Percentiles rank a stretch among this genome's conserved stretches.
These are phyloP conservation scores for Alitta virens DNA, from an alignment of 2,888 invertebrate genomes.

Conservation along the genomic window DNA sequence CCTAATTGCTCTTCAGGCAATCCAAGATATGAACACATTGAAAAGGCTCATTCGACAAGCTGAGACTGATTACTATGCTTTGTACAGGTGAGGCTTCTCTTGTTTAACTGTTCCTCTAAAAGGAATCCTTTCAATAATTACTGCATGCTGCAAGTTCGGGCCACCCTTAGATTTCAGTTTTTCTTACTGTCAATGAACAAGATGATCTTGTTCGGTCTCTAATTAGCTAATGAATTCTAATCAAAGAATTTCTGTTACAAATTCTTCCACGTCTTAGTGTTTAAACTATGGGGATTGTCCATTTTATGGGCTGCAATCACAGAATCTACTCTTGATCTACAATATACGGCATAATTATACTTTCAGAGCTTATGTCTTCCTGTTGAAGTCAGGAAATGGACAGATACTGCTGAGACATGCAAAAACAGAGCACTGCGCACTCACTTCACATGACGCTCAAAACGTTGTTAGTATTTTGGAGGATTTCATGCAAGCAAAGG, in stretches of 20 bases:
- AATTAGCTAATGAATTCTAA: no score
- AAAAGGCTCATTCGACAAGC: slow-evolving; percentile 48
- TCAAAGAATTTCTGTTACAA: neutral
- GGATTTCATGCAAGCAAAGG: slow-evolving; percentile 2
- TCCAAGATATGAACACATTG: slow-evolving; percentile 50
- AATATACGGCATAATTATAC: neutral
- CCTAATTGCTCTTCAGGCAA: slow-evolving; percentile 40
- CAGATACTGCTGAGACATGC: slow-evolving; percentile 27
- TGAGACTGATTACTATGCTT: slow-evolving; percentile 49
- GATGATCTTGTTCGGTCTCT: no score
- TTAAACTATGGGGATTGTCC: neutral
- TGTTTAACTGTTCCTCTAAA: no score
- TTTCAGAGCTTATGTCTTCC: slow-evolving; percentile 26
- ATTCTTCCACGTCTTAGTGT: neutral
- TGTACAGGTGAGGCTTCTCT: slow-evolving; percentile 54
- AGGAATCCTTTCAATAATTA: no score
- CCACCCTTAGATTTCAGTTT: no score
- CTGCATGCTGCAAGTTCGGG: no score
- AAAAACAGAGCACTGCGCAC: slow-evolving; percentile 18
- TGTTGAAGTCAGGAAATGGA: slow-evolving; percentile 27
- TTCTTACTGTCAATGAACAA: neutral
- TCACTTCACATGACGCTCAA: slow-evolving; percentile 7
- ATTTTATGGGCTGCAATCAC: neutral
- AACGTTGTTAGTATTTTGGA: slow-evolving; percentile 6
- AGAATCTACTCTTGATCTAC: no score